Conservation (phyloP, 2,797 vertebrate species). For the Holocentrus rufus region DNA sequence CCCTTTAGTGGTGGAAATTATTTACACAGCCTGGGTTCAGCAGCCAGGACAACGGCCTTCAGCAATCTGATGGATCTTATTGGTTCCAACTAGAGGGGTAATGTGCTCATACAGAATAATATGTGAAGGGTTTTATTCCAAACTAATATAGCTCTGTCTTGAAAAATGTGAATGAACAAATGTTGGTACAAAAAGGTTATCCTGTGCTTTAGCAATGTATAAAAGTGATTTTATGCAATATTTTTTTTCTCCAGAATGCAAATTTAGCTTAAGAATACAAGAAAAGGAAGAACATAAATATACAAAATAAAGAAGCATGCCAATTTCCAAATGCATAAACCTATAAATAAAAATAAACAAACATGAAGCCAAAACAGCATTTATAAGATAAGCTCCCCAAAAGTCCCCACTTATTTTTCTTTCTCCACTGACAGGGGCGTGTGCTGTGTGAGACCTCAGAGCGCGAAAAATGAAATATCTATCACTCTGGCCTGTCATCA, state of each 20-base stretch:
- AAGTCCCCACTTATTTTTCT: constrained; percentile 30
- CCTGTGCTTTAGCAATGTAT: background rate
- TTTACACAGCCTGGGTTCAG: constrained; percentile 65
- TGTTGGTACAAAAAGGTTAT: background rate
- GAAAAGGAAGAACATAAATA: background rate
- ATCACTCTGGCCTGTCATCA: constrained; percentile 77
- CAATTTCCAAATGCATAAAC: constrained; percentile 3
- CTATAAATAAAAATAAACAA: background rate
- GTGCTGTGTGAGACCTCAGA: constrained; percentile 48
- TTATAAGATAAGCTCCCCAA: constrained; percentile 4
- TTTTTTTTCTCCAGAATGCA: background rate
- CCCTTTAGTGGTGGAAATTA: constrained; percentile 58
- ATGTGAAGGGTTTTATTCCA: constrained; percentile 6
- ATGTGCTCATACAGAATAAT: background rate
- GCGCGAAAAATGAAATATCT: constrained; percentile 77
- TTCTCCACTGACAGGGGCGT: constrained; percentile 33
- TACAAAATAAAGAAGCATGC: constrained; percentile 8
- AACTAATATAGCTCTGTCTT: background rate
- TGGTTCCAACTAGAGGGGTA: constrained; percentile 16
- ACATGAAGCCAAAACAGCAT: background rate
- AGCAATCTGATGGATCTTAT: constrained; percentile 53
- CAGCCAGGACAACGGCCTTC: constrained; percentile 50
- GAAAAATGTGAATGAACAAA: constrained; percentile 2
- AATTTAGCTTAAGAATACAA: background rate
- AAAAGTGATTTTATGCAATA: background rate